phyloP scores from a whole-genome alignment of 53 echinoderm and acorn worm genomes.

The Temnopleurus reevesii region DNA sequence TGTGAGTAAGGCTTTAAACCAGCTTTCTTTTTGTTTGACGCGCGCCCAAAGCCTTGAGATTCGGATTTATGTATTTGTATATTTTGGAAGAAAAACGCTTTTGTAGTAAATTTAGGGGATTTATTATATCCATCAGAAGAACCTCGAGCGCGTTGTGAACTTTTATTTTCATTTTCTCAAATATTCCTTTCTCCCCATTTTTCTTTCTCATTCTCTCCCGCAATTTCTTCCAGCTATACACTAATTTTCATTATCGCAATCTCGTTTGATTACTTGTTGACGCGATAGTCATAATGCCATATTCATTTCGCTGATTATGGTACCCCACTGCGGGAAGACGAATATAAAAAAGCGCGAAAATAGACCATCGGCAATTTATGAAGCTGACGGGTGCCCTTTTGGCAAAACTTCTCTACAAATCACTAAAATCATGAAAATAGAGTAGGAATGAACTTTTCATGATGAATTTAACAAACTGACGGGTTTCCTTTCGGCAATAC shows the following conservation, averaged over 20 bases:
- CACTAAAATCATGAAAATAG: too few species aligned
- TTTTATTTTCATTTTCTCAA: constrained; percentile 3
- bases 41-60: background rate
- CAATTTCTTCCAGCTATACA: constrained; percentile 8
- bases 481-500: too few species aligned
- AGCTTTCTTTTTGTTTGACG: too few species aligned
- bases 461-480: too few species aligned
- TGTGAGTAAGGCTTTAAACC: too few species aligned
- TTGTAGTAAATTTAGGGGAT: background rate
- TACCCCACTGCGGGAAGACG: constrained; percentile 7
- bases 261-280: constrained; percentile 43
- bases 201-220: background rate
- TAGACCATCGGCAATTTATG: background rate
- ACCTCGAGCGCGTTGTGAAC: background rate
- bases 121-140: background rate
- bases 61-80: background rate
- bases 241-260: constrained; percentile 56
- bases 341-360: background rate
- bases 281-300: background rate
- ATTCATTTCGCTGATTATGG: constrained; percentile 35
- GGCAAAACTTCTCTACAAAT: too few species aligned
- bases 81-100: background rate
- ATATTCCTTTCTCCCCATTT: too few species aligned
- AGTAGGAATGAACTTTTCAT: too few species aligned
- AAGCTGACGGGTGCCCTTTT: constrained; percentile 9